Percentiles rank a stretch among this genome's conserved stretches.
Conservation (phyloP, 2,797 vertebrate genomes). For the Anniella stebbinsi region DNA sequence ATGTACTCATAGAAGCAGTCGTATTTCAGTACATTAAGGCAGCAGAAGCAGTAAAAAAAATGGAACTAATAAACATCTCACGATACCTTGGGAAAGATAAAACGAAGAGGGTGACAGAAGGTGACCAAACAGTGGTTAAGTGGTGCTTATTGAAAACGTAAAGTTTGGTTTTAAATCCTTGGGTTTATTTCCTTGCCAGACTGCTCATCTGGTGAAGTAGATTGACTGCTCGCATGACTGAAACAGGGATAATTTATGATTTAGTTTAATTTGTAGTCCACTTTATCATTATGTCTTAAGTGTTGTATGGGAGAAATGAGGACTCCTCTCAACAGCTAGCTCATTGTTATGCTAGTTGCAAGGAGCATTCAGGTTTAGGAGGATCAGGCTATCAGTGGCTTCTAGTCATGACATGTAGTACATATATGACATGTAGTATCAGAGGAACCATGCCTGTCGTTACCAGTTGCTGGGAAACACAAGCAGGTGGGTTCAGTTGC, state of each 20-base stretch:
- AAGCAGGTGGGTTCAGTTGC: too few species aligned
- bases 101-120: not conserved
- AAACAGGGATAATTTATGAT: not conserved
- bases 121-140: not conserved
- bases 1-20: not conserved
- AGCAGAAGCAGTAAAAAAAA: not conserved
- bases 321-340: not conserved
- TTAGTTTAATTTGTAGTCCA: not conserved
- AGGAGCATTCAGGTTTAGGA: not conserved
- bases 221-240: not conserved
- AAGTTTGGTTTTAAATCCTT: not conserved
- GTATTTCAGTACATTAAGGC: not conserved
- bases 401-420: too few species aligned
- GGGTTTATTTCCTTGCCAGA: not conserved
- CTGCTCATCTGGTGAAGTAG: not conserved
- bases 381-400: too few species aligned
- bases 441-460: too few species aligned
- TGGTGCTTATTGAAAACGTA: not conserved
- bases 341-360: not conserved
- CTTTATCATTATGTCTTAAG: too few species aligned
- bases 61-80: not conserved
- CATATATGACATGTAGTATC: too few species aligned
- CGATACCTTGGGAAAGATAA: not conserved
- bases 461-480: too few species aligned
- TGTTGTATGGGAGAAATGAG: not conserved